Evolutionary conservation across 30 jellyfish, hydroid and myxozoan genomes (phyloP), one percentile per base, ranked within the genome.

Genomic region (Pelagia noctiluca): DNA sequence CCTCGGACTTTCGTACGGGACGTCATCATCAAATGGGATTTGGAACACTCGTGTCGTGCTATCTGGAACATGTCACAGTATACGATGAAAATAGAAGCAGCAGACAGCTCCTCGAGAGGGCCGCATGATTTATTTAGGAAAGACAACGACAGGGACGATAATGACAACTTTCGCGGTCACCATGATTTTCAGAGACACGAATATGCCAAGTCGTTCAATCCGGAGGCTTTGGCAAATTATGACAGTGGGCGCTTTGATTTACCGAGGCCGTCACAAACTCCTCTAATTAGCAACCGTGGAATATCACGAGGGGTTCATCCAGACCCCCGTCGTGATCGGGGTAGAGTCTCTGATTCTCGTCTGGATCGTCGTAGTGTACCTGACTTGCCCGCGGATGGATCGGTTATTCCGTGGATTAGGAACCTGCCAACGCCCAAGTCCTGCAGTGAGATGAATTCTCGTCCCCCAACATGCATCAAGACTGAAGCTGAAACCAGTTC

Each of bases 71-170:
- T 42, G 57, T 42, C 47, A 60, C 42, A 25, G 23, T 25, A 62
- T 66, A 69, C 63, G 74, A 85, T 85, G 95, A 85, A 85, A 75
- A 74, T 86, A 35, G 95, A 85, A 73, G 74, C 74, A 86, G 95
- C 95, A 24, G 86, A 72, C 35, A 85, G 86, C 71, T 85, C 83
- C 35, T 74, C 88, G 84, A 75, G 88, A 57, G 94, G 70, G 94
- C 83, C 86, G 68, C 95, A 79, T 34, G 95, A 73, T 4, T 25
- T 73, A 3, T 29, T 35, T 53, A 63, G 85, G 47, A 85, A 48
- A 35, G 64, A 70, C 60, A 71, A 85, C 7, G 49, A 35, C 35
- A n/a, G 8, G 30, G n/a, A 13, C 18, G 3, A 62, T 65, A 62
- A 29, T 10, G 78, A 11, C 10, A 28, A 25, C 24, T 35, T 28